phyloP scores from a whole-genome alignment of 2,113 vertebrate genomes.

The Alligator sinensis region DNA sequence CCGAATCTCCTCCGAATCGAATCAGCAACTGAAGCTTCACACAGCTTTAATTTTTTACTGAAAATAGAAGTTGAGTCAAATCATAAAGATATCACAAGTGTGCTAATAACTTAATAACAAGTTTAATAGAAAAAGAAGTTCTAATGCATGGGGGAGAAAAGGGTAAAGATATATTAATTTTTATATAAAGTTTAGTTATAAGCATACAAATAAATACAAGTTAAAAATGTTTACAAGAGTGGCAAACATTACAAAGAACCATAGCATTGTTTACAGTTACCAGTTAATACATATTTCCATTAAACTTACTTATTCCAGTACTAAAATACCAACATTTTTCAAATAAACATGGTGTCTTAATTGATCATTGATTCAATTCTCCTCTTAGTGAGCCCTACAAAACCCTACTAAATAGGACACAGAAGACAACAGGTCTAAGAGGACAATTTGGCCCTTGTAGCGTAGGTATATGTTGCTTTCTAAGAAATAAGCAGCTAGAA shows the following conservation, averaged over 20 bases:
- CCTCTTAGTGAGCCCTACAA: not conserved
- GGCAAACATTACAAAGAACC: not conserved
- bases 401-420: rapidly evolving
- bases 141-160: not conserved
- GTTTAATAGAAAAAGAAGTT: not conserved
- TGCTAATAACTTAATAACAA: not conserved
- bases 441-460: not conserved
- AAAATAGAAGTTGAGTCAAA: too few species aligned
- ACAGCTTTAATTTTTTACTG: too few species aligned
- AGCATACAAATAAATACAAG: not conserved
- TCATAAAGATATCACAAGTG: too few species aligned
- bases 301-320: not conserved
- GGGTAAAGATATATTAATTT: not conserved
- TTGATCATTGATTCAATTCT: not conserved
- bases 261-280: not conserved
- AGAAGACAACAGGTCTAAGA: not conserved
- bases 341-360: not conserved
- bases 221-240: not conserved
- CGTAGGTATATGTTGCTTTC: not conserved
- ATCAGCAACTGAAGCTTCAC: too few species aligned
- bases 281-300: not conserved
- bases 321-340: not conserved
- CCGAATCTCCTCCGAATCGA: too few species aligned
- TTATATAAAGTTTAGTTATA: not conserved
- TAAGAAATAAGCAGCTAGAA: not conserved